Evolutionary conservation across 2,888 invertebrate genomes (phyloP), one percentile per base, ranked within the genome.

Genomic region (Diaperis boleti): DNA sequence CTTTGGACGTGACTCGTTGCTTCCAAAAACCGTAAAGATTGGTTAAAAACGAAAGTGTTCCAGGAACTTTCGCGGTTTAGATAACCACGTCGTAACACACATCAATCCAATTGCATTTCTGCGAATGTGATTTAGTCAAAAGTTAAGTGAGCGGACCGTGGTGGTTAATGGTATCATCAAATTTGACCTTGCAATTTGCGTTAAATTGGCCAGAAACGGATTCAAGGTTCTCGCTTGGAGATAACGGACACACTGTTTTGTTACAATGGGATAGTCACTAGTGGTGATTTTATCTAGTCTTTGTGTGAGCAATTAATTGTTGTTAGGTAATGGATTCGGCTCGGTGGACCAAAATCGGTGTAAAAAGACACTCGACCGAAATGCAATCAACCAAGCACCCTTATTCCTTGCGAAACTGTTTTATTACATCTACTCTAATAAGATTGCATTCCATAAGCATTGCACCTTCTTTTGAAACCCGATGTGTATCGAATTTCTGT

Each of bases 191-290:
- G 59, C 45, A 52, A 64, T 61, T 64, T 52, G 64, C 14, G 64
- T 47, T 64, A 64, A 64, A 64, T 64, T 64, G 61, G 52, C 39
- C 35, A 45, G 59, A 59, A 59, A 59, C 45, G 33, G 22, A 56
- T 57, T 56, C 61, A 61, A 57, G 72, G 31, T 69, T 72, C 54
- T 37, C 68, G 13, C 20, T 69, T 42, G 26, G 8, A 47, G 22
- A 15, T 13, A 54, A 37, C 26, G 41, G 26, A 13, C n/a, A 15
- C 47, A 35, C 18, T 54, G 41, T 26, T 54, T 54, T 54, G 26
- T 29, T 26, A 54, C 54, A 54, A 54, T 54, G 26, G 41, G 17
- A 54, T 39, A 41, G 31, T 41, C 54, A 54, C 13, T 11, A n/a
- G n/a, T n/a, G 35, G 26, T 8, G 47, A 47, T 47, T 31, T 47